Evolutionary conservation across 2,888 invertebrate species (phyloP).

Genomic region (Thecophora atra): DNA sequence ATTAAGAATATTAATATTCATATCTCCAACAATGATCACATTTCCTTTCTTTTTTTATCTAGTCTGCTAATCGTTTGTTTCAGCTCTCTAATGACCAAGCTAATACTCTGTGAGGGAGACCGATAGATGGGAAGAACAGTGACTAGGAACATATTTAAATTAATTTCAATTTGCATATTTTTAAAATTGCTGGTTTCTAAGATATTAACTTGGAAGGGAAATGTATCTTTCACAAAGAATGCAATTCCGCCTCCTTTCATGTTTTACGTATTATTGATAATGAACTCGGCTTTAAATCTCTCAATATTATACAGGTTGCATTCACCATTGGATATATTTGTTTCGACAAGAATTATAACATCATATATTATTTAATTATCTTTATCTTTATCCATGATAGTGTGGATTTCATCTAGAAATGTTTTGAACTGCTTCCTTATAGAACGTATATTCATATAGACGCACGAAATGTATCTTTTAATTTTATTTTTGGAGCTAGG

Average conservation of each 20-base stretch:
- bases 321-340: no score
- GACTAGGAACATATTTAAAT: background rate
- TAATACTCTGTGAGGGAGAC: background rate
- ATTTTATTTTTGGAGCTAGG: no score
- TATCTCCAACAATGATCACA: slow-evolving; percentile 6
- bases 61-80: background rate
- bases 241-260: slow-evolving; percentile 14
- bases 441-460: no score
- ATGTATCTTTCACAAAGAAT: slow-evolving; percentile 1
- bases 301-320: no score
- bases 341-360: no score
- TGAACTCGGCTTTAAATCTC: background rate
- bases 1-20: slow-evolving; percentile 14
- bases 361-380: no score
- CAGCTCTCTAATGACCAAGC: background rate
- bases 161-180: background rate
- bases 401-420: no score
- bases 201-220: background rate
- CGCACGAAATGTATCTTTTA: no score
- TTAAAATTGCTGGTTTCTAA: background rate
- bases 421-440: no score
- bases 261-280: background rate
- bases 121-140: slow-evolving; percentile 13
- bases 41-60: background rate
- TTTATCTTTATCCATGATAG: no score